Percentiles rank a stretch among this genome's conserved stretches.
Conservation (phyloP, 30 jellyfish, hydroid and myxozoan species). For the Aurelia sp. region DNA sequence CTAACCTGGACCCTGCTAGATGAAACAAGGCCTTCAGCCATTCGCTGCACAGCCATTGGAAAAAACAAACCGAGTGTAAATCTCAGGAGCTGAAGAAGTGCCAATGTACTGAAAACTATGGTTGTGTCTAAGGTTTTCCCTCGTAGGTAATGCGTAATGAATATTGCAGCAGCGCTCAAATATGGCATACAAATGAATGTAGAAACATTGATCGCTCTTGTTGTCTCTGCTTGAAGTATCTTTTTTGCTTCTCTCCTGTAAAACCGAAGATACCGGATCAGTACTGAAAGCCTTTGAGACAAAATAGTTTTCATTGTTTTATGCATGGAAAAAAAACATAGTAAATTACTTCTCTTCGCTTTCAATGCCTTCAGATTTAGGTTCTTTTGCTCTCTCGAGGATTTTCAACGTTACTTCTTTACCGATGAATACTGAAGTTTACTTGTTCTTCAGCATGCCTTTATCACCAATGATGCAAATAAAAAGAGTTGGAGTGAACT, state of each 20-base stretch:
- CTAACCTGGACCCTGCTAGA: constrained; percentile 72
- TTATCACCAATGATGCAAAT: no score
- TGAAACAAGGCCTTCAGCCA: constrained; percentile 60
- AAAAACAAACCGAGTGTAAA: constrained; percentile 24
- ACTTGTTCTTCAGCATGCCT: no score
- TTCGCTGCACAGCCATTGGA: constrained; percentile 53
- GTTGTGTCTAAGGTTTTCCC: constrained; percentile 52
- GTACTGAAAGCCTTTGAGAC: no score
- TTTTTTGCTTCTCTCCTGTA: constrained; percentile 51
- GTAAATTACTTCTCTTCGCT: no score
- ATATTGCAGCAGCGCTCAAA: constrained; percentile 67
- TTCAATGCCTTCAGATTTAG: no score
- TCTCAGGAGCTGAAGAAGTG: constrained; percentile 55
- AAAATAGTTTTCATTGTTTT: no score
- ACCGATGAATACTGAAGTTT: no score
- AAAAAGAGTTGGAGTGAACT: no score
- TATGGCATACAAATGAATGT: constrained; percentile 45
- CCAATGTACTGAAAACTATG: constrained; percentile 57
- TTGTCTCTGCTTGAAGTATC: constrained; percentile 18
- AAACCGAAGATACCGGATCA: background rate
- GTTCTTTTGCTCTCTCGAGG: no score
- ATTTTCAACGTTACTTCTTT: no score
- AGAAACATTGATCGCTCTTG: constrained; percentile 36
- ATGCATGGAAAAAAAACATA: no score
- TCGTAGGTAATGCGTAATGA: constrained; percentile 40